Evolutionary conservation across 2,113 vertebrate species (phyloP).

Genomic region (Microcebus murinus): DNA sequence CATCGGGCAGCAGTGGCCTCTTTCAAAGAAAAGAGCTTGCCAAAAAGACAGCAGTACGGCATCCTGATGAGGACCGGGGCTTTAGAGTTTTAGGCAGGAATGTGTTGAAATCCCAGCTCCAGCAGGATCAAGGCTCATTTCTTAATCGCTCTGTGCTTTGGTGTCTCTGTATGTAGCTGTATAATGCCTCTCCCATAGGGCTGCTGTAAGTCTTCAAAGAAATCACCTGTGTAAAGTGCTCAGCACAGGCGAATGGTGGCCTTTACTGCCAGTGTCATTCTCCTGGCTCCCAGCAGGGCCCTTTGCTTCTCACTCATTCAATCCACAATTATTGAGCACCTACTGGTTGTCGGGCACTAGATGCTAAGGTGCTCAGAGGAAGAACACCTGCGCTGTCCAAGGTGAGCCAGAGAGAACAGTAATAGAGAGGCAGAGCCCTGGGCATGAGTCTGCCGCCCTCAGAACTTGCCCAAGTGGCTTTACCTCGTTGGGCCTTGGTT

Average conservation of each 20-base stretch:
- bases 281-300: background rate
- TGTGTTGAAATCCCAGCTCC: background rate
- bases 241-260: background rate
- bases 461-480: background rate
- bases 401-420: background rate
- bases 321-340: background rate
- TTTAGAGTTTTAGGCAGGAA: background rate
- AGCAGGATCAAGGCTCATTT: background rate
- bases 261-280: background rate
- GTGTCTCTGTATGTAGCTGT: background rate
- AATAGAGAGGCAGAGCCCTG: background rate
- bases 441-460: background rate
- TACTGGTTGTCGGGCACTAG: background rate
- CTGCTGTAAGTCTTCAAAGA: background rate
- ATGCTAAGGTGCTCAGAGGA: background rate
- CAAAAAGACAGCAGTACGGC: background rate
- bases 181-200: background rate
- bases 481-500: background rate
- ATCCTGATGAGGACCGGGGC: background rate
- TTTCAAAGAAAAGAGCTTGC: constrained; percentile 33
- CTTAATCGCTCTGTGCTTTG: background rate
- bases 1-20: background rate
- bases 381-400: background rate
- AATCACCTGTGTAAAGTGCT: background rate
- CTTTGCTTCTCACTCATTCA: background rate